These are phyloP conservation scores for Erpornis zantholeuca DNA, from an alignment of 2,113 vertebrate species.

Conservation along the genomic window DNA sequence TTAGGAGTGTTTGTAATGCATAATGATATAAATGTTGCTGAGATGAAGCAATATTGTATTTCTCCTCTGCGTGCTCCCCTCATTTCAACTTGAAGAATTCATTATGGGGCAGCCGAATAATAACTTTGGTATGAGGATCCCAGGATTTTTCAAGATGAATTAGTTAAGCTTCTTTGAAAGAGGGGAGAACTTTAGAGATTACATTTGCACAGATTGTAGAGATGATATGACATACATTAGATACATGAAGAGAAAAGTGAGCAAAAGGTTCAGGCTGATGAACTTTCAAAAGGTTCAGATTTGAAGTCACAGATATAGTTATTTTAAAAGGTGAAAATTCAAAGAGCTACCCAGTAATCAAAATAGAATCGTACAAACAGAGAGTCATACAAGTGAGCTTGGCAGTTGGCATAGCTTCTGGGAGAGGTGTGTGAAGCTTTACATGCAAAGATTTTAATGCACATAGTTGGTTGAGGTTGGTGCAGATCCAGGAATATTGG, in stretches of 20 bases:
- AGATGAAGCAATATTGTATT: background rate
- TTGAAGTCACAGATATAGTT: background rate
- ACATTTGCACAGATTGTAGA: background rate
- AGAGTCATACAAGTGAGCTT: background rate
- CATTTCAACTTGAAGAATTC: background rate
- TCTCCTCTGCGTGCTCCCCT: background rate
- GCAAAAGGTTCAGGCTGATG: background rate
- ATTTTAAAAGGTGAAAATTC: background rate
- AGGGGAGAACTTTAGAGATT: background rate
- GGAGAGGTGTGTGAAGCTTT: background rate
- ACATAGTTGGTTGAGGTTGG: background rate
- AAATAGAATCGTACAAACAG: background rate
- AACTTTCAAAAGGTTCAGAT: background rate
- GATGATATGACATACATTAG: background rate
- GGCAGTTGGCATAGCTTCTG: background rate
- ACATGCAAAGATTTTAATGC: background rate
- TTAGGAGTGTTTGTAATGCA: background rate
- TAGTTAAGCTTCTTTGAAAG: background rate
- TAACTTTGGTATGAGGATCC: background rate
- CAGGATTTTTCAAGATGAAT: background rate
- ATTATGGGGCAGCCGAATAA: background rate
- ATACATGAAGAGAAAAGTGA: background rate
- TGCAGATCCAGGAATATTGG: background rate
- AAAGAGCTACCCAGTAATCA: background rate
- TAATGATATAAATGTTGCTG: background rate